A percentile compares a stretch with the other conserved stretches of the same genome.
phyloP scores from a whole-genome alignment of 2,888 invertebrate genomes.

The Melanostoma mellinum region DNA sequence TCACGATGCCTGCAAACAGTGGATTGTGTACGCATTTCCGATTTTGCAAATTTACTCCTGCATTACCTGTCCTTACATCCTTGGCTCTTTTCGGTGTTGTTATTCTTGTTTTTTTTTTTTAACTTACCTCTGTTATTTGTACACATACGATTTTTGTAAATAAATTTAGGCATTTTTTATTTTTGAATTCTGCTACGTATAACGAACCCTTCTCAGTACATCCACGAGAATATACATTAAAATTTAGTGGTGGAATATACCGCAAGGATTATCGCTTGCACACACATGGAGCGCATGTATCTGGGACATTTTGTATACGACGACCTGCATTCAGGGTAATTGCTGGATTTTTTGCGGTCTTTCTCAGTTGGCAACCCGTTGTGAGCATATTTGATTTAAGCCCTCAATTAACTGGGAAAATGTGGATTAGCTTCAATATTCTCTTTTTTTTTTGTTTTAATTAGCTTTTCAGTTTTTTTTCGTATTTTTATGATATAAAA shows the following conservation, averaged over 20 bases:
- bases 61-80: slow-evolving; percentile 51
- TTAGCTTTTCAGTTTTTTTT: too few species aligned
- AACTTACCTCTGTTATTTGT: background rate
- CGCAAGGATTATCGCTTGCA: slow-evolving; percentile 61
- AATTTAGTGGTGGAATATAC: slow-evolving; percentile 60
- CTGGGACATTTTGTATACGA: slow-evolving; percentile 15
- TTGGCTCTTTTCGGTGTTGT: slow-evolving; percentile 3
- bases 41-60: slow-evolving; percentile 44
- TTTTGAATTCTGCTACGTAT: slow-evolving; percentile 6
- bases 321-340: slow-evolving; percentile 30
- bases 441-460: background rate
- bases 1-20: slow-evolving; percentile 34
- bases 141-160: slow-evolving; percentile 21
- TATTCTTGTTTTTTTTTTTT: background rate
- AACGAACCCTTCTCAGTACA: slow-evolving; percentile 1
- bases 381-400: slow-evolving; percentile 44
- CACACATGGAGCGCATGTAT: slow-evolving; percentile 13
- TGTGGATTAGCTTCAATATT: slow-evolving; percentile 40
- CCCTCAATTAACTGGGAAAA: slow-evolving; percentile 51
- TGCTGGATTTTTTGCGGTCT: slow-evolving; percentile 19
- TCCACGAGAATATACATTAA: slow-evolving; percentile 47
- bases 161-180: slow-evolving; percentile 1
- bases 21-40: slow-evolving; percentile 61
- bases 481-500: too few species aligned
- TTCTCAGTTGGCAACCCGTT: slow-evolving; percentile 15